These are phyloP conservation scores for Tragulus kanchil DNA, from an alignment of 2,113 vertebrate genomes.

Conservation along the genomic window DNA sequence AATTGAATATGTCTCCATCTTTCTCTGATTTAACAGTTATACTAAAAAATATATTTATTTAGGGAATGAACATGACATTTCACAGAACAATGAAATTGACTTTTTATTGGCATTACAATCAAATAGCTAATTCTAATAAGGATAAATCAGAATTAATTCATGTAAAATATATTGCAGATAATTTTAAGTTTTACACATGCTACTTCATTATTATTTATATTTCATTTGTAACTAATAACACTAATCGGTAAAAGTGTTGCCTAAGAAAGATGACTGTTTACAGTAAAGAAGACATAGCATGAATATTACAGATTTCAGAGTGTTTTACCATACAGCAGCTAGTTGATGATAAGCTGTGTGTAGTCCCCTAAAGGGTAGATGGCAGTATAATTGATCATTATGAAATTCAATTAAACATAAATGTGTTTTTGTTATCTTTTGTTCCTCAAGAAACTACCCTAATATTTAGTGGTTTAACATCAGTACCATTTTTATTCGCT, in stretches of 20 bases:
- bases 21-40: slow-evolving; percentile 68
- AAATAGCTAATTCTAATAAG: slow-evolving; percentile 79
- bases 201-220: slow-evolving; percentile 78
- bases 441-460: not conserved
- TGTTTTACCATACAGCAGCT: not conserved
- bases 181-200: slow-evolving; percentile 77
- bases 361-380: not conserved
- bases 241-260: slow-evolving; percentile 67
- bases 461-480: not conserved
- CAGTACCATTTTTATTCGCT: not conserved
- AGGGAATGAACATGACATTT: slow-evolving; percentile 73
- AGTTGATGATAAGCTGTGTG: not conserved
- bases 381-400: not conserved
- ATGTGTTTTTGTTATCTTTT: not conserved
- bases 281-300: slow-evolving; percentile 51
- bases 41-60: slow-evolving; percentile 71
- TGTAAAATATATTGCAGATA: slow-evolving; percentile 71
- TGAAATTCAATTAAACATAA: slow-evolving; percentile 49
- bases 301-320: not conserved
- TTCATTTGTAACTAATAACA: slow-evolving; percentile 77
- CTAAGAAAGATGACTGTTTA: slow-evolving; percentile 65
- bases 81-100: slow-evolving; percentile 69
- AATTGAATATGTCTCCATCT: slow-evolving; percentile 72
- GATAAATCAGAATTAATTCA: slow-evolving; percentile 79
- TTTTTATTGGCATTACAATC: slow-evolving; percentile 71